These are phyloP conservation scores for Orcinus orca DNA, from an alignment of 2,113 vertebrate species.

Conservation along the genomic window DNA sequence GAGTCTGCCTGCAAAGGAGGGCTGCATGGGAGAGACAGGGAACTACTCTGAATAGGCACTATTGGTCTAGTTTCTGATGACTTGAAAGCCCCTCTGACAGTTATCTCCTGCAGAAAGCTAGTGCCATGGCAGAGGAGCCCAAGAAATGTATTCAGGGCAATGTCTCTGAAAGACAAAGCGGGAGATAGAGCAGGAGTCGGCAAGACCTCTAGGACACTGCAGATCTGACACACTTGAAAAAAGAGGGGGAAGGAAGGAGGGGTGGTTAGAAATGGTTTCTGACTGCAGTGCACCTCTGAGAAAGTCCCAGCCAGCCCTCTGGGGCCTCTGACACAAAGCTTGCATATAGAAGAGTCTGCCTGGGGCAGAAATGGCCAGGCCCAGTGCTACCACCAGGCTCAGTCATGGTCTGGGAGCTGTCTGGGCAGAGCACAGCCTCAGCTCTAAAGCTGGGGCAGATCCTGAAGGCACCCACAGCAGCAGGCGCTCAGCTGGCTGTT, in stretches of 20 bases:
- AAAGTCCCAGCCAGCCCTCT: neutral
- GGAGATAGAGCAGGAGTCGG: neutral
- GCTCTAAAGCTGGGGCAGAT: neutral
- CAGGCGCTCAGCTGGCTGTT: neutral
- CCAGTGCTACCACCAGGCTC: rapidly evolving
- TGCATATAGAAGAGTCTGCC: rapidly evolving
- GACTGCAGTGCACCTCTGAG: rapidly evolving
- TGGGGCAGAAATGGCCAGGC: neutral
- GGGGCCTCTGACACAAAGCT: neutral
- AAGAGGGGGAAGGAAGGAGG: neutral
- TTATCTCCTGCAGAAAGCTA: neutral
- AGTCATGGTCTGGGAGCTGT: rapidly evolving
- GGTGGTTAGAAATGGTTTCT: neutral
- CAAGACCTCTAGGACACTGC: neutral
- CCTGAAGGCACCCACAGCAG: rapidly evolving
- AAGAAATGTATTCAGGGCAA: neutral
- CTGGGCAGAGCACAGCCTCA: neutral
- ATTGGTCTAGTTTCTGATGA: neutral
- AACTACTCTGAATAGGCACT: neutral
- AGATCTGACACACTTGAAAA: neutral
- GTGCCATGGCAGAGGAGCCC: neutral
- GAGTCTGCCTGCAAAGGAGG: neutral
- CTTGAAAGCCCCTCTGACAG: neutral
- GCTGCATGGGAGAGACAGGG: rapidly evolving
- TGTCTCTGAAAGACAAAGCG: neutral